phyloP scores from a whole-genome alignment of 1,140 invertebrate genomes.

The Anthonomus grandis region DNA sequence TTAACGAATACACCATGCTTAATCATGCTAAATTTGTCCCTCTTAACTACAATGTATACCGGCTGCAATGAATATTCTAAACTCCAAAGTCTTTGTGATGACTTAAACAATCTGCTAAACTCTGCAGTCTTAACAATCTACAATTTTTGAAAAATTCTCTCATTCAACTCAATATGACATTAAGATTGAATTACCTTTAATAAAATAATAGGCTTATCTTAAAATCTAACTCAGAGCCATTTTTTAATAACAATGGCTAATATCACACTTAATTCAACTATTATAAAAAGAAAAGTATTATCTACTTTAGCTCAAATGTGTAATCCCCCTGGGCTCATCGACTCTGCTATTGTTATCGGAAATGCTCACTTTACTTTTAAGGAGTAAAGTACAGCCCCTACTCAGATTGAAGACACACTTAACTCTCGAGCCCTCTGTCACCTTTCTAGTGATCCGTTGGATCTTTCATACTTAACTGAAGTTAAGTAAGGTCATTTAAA shows the following conservation, averaged over 20 bases:
- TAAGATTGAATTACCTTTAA: not conserved
- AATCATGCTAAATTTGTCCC: constrained; percentile 9
- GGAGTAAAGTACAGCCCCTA: constrained; percentile 32
- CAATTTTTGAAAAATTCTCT: not conserved
- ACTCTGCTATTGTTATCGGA: too few species aligned
- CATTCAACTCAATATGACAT: not conserved
- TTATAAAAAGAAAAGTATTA: constrained; percentile 26
- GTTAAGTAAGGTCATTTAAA: too few species aligned
- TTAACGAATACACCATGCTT: not conserved
- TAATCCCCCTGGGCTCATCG: too few species aligned
- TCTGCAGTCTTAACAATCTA: constrained; percentile 9
- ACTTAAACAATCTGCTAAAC: constrained; percentile 2
- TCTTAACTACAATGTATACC: constrained; percentile 24
- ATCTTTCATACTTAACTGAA: too few species aligned
- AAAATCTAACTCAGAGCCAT: constrained; percentile 1
- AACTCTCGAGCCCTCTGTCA: too few species aligned
- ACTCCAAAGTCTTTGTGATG: not conserved
- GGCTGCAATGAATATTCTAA: constrained; percentile 2
- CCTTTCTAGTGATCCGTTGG: too few species aligned
- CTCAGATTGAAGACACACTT: too few species aligned
- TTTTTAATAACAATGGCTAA: not conserved
- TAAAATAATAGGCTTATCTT: constrained; percentile 6
- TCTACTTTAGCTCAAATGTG: too few species aligned
- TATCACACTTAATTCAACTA: not conserved
- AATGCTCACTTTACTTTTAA: too few species aligned